phyloP scores from a whole-genome alignment of 2,888 invertebrate species.

The Smittia sp. region DNA sequence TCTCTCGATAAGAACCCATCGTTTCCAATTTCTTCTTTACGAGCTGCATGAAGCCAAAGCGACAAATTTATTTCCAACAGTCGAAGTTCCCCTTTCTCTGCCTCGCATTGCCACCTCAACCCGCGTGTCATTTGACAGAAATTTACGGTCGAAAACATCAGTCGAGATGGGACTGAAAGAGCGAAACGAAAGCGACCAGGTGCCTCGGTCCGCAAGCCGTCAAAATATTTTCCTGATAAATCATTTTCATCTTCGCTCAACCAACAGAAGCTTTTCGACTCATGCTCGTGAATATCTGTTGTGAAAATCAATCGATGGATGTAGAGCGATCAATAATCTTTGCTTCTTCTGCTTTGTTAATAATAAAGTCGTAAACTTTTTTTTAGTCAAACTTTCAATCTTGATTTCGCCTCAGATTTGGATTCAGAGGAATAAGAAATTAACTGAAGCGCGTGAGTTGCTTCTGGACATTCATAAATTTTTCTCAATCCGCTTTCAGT shows the following conservation, averaged over 20 bases:
- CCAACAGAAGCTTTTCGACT: background rate
- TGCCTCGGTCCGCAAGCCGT: constrained; percentile 9
- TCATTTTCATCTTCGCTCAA: background rate
- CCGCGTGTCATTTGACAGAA: no score
- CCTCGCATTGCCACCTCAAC: no score
- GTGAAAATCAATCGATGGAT: background rate
- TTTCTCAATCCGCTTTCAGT: constrained; percentile 5
- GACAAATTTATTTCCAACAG: no score
- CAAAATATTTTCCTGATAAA: constrained; percentile 30
- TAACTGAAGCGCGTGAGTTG: constrained; percentile 7
- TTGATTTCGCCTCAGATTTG: background rate
- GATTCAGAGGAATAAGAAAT: constrained; percentile 27
- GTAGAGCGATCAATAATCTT: constrained; percentile 24
- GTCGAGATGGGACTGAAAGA: background rate
- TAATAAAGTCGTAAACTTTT: constrained; percentile 22
- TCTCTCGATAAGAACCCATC: no score
- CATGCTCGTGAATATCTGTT: background rate
- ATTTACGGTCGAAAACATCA: no score
- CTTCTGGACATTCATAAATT: constrained; percentile 30
- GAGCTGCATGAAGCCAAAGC: no score
- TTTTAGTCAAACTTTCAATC: background rate
- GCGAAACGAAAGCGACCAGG: background rate
- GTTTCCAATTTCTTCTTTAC: no score
- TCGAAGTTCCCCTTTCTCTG: no score
- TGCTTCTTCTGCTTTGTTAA: background rate